Conservation (phyloP, 2,113 vertebrate species). For the Nesoenas mayeri region DNA sequence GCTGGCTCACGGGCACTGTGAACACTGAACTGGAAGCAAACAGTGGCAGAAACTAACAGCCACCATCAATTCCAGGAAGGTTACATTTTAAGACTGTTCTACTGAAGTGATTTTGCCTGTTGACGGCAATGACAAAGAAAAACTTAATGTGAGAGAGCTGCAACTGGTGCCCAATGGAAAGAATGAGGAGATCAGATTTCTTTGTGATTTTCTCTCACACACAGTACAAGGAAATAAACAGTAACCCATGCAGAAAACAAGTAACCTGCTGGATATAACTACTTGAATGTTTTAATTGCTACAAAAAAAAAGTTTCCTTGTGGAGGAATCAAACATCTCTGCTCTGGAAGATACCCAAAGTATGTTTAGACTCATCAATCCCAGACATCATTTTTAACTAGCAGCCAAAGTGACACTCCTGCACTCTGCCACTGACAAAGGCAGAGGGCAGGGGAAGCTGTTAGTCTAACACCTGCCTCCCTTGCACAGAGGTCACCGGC, state of each 20-base stretch:
- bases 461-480: conserved; percentile 17
- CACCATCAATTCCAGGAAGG: neutral
- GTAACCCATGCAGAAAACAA: conserved; percentile 3
- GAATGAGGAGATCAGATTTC: neutral
- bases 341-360: conserved; percentile 22
- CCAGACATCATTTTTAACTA: conserved; percentile 41
- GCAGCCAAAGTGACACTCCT: conserved; percentile 57
- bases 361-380: conserved; percentile 27
- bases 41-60: neutral
- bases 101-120: neutral
- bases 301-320: neutral
- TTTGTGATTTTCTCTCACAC: conserved; percentile 12
- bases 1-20: neutral
- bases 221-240: conserved; percentile 1
- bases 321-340: conserved; percentile 6
- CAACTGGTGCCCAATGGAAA: neutral
- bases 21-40: conserved; percentile 6
- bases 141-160: neutral
- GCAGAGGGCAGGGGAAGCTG: conserved; percentile 19
- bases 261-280: neutral
- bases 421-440: neutral
- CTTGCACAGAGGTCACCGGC: conserved; percentile 42
- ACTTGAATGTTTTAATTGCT: neutral
- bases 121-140: neutral
- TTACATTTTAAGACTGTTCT: neutral